Evolutionary conservation across 2,113 vertebrate genomes (phyloP).

Genomic region (Boulengeromyrus knoepffleri): DNA sequence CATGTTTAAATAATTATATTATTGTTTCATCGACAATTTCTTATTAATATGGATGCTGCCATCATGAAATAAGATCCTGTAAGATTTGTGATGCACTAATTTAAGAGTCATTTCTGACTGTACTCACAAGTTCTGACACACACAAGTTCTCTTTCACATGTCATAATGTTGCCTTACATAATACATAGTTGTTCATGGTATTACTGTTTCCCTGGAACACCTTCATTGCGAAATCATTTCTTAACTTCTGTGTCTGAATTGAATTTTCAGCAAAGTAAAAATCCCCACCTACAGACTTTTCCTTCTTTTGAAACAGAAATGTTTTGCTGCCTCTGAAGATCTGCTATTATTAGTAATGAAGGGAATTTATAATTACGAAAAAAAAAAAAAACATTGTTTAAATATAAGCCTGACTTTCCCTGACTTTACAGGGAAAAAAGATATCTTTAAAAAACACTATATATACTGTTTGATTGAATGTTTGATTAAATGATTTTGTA

Average conservation of each 20-base stretch:
- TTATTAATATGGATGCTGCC: background rate
- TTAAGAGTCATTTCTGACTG: background rate
- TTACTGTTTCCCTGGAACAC: background rate
- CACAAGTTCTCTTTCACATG: background rate
- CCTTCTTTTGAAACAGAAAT: background rate
- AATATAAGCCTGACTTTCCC: background rate
- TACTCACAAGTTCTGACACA: background rate
- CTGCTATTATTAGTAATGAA: background rate
- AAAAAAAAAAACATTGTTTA: background rate
- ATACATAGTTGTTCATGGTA: background rate
- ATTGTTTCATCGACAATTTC: background rate
- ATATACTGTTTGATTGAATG: background rate
- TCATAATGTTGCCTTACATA: background rate
- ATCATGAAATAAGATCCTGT: background rate
- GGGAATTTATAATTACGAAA: background rate
- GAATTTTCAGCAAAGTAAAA: background rate
- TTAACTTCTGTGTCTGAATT: background rate
- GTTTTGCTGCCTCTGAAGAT: background rate
- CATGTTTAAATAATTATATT: background rate
- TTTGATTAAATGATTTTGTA: background rate
- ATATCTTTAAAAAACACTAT: background rate
- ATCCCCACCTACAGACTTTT: conserved; percentile 4
- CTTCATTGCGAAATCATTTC: background rate
- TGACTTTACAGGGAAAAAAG: background rate
- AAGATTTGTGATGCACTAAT: background rate